phyloP scores from a whole-genome alignment of 2,888 invertebrate genomes.

The Trachelus troglodyta region DNA sequence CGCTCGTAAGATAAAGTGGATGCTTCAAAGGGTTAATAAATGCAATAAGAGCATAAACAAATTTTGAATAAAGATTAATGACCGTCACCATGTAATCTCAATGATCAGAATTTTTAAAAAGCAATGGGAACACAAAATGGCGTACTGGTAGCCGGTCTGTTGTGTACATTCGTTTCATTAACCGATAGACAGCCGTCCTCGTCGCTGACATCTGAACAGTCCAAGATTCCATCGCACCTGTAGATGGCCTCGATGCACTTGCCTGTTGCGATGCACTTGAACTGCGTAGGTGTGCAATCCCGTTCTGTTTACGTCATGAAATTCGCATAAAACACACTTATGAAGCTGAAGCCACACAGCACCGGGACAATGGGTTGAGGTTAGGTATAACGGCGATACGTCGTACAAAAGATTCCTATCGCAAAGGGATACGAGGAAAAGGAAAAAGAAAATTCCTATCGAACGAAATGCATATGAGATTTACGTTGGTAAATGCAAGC shows the following conservation, averaged over 20 bases:
- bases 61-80: neutral
- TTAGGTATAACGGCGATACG: neutral
- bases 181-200: conserved; percentile 62
- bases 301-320: conserved; percentile 54
- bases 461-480: neutral
- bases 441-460: neutral
- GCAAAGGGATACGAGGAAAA: neutral
- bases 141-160: conserved; percentile 57
- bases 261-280: conserved; percentile 69
- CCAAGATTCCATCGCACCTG: conserved; percentile 69
- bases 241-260: conserved; percentile 67
- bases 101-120: conserved; percentile 4
- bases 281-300: conserved; percentile 68
- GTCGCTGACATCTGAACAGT: conserved; percentile 71
- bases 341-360: conserved; percentile 38
- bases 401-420: neutral
- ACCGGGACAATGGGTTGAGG: neutral
- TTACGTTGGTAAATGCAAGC: neutral
- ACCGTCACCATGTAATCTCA: conserved; percentile 6
- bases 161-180: conserved; percentile 54
- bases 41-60: neutral
- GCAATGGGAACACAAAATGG: conserved; percentile 28
- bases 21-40: too few relatives aligned
- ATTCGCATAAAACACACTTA: conserved; percentile 44
- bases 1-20: too few relatives aligned